These are phyloP conservation scores for Rostratula benghalensis DNA, from an alignment of 2,113 vertebrate genomes.

Conservation along the genomic window DNA sequence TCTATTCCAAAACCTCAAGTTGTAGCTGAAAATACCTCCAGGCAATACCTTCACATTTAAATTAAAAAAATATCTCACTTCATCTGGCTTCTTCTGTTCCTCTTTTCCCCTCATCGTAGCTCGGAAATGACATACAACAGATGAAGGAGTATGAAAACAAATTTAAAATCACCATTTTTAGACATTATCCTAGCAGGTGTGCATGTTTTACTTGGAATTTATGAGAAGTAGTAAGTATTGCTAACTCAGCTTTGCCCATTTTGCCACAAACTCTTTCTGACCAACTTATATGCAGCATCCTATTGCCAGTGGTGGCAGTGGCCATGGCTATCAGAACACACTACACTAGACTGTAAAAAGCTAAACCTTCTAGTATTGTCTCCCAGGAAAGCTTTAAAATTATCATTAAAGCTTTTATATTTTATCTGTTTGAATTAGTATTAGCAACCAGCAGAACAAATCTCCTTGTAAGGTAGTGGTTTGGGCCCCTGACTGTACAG, in stretches of 20 bases:
- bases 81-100: constrained; percentile 44
- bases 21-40: constrained; percentile 61
- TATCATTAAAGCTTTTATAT: background rate
- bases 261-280: background rate
- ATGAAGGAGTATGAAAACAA: constrained; percentile 35
- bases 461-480: background rate
- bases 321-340: background rate
- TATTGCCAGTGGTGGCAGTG: background rate
- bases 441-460: background rate
- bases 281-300: background rate
- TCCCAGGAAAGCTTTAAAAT: background rate
- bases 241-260: background rate
- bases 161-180: background rate
- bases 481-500: background rate
- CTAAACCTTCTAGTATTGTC: background rate
- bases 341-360: background rate
- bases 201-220: constrained; percentile 32
- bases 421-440: background rate
- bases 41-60: constrained; percentile 45
- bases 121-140: background rate
- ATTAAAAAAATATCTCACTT: constrained; percentile 54
- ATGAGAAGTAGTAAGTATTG: background rate
- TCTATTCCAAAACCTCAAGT: constrained; percentile 31
- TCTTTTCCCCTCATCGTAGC: constrained; percentile 20
- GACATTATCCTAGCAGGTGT: constrained; percentile 39